These are phyloP conservation scores for Marmota flaviventris DNA, from an alignment of 2,113 vertebrate genomes.

Conservation along the genomic window DNA sequence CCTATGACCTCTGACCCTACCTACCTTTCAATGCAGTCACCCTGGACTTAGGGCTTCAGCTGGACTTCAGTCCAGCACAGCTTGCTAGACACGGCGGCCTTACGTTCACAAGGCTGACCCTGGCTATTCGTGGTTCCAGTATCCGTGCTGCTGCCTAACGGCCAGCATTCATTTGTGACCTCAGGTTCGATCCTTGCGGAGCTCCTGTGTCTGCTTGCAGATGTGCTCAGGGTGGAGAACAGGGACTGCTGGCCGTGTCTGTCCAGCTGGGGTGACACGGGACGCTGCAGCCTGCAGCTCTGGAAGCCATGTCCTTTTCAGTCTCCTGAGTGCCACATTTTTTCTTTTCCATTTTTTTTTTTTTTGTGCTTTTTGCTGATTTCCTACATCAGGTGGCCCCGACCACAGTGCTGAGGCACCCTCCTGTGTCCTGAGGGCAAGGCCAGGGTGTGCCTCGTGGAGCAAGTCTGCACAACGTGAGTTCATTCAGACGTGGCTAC, in stretches of 20 bases:
- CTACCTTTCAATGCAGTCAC: neutral
- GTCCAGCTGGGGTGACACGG: no score
- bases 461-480: fast-evolving
- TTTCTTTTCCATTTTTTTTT: no score
- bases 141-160: fast-evolving
- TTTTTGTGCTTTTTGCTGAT: neutral
- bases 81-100: neutral
- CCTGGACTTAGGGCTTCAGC: no score
- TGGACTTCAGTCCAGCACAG: neutral
- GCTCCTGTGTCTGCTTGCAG: fast-evolving
- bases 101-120: no score
- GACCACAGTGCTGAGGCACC: fast-evolving
- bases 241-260: fast-evolving
- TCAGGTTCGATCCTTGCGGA: fast-evolving
- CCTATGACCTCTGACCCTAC: fast-evolving
- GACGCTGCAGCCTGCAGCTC: fast-evolving
- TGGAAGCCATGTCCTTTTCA: fast-evolving
- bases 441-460: fast-evolving
- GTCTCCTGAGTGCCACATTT: fast-evolving
- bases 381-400: neutral
- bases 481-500: neutral
- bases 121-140: neutral
- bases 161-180: neutral
- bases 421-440: neutral
- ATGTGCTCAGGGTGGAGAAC: neutral